Evolutionary conservation across 2,113 vertebrate genomes (phyloP).

Genomic region (Enhydra lutris): DNA sequence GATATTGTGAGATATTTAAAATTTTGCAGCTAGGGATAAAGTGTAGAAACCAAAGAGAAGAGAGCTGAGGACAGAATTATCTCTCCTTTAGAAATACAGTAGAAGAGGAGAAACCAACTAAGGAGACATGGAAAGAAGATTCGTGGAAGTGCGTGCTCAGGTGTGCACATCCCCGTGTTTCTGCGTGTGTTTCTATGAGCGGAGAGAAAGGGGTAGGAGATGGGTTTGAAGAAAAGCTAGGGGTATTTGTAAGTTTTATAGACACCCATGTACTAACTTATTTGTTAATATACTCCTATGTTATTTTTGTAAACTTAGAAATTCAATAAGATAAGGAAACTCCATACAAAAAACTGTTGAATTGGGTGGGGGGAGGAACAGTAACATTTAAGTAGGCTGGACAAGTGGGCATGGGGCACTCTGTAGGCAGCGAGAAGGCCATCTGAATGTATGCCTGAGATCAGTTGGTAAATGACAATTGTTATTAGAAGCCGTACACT

Average conservation of each 20-base stretch:
- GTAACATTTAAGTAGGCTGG: not conserved
- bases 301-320: constrained; percentile 15
- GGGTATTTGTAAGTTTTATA: not conserved
- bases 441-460: not conserved
- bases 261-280: not conserved
- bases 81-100: not conserved
- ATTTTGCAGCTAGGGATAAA: not conserved
- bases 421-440: not conserved
- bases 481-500: accelerated
- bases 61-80: not conserved
- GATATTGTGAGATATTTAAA: not conserved
- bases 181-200: not conserved
- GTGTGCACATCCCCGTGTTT: not conserved
- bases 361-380: accelerated
- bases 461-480: not conserved
- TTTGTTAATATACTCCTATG: not conserved
- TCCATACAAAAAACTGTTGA: not conserved
- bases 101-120: not conserved
- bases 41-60: not conserved
- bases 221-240: not conserved
- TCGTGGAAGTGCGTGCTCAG: too few species aligned
- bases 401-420: not conserved
- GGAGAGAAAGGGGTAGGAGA: not conserved
- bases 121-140: not conserved
- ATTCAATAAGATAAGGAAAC: not conserved